Evolutionary conservation across 1,140 invertebrate species (phyloP).

Genomic region (Macrobrachium nipponense): DNA sequence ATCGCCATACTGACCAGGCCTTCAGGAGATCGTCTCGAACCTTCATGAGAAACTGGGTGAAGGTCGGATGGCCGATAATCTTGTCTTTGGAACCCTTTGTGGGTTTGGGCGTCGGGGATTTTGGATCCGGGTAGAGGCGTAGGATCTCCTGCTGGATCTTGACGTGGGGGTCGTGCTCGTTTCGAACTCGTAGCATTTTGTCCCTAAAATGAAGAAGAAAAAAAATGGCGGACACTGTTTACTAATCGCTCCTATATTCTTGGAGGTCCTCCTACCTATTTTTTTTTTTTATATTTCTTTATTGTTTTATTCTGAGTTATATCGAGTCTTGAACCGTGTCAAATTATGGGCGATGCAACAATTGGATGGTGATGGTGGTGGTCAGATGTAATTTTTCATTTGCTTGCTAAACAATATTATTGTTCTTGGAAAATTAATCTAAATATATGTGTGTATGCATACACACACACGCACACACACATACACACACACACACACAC

Average conservation of each 20-base stretch:
- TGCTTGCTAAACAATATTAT: not conserved
- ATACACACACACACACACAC: not conserved
- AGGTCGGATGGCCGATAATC: not conserved
- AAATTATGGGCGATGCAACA: no score
- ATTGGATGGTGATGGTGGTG: not conserved
- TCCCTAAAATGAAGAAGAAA: not conserved
- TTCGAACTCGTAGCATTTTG: constrained; percentile 2
- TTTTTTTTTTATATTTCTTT: not conserved
- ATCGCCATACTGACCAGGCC: not conserved
- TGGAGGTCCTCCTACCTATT: no score
- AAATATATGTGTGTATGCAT: not conserved
- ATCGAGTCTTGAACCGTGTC: not conserved
- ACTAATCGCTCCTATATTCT: not conserved
- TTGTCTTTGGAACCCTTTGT: not conserved
- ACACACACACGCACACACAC: not conserved
- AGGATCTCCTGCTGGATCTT: not conserved
- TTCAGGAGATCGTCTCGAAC: not conserved
- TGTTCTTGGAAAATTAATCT: not conserved
- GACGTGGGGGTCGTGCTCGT: not conserved
- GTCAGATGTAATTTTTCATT: not conserved
- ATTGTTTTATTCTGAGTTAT: not conserved
- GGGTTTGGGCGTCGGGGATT: not conserved
- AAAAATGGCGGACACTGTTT: not conserved
- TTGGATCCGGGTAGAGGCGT: not conserved
- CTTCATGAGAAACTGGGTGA: constrained; percentile 17